Evolutionary conservation across 2,888 invertebrate species (phyloP).

Genomic region (Quadriops clusia): DNA sequence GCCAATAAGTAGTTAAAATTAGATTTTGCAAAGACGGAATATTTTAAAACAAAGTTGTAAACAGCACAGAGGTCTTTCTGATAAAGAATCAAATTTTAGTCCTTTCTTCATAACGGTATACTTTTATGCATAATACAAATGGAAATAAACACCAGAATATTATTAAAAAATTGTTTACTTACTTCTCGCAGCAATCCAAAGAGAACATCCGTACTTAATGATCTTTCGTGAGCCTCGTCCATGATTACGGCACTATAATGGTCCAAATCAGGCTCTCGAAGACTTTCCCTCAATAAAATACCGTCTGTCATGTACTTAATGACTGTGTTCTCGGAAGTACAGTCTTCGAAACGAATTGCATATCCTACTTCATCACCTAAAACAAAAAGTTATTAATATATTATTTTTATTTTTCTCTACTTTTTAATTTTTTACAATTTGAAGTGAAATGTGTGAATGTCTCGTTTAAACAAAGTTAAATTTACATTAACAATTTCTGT

Average conservation of each 20-base stretch:
- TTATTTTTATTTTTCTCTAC: conserved; percentile 3
- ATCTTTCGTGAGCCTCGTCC: conserved; percentile 99
- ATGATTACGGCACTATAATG: conserved; percentile 96
- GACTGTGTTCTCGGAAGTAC: conserved; percentile 85
- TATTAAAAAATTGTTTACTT: too few relatives aligned
- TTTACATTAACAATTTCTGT: too few relatives aligned
- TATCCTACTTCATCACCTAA: conserved; percentile 88
- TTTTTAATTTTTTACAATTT: not conserved
- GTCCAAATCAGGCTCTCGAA: conserved; percentile 92
- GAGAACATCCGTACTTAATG: conserved; percentile 94
- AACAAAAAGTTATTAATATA: conserved; percentile 7
- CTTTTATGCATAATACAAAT: too few relatives aligned
- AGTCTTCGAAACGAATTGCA: conserved; percentile 99
- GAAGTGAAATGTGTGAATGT: too few relatives aligned
- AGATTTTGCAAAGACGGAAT: too few relatives aligned
- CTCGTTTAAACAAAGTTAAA: too few relatives aligned
- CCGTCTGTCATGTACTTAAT: conserved; percentile 99
- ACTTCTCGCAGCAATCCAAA: conserved; percentile 92
- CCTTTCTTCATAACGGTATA: too few relatives aligned
- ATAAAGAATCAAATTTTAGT: too few relatives aligned
- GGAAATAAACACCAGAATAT: too few relatives aligned
- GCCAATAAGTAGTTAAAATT: too few relatives aligned
- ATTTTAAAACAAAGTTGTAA: too few relatives aligned
- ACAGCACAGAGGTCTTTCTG: too few relatives aligned
- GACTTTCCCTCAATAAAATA: conserved; percentile 88